These are phyloP conservation scores for Idaea dimidiata DNA, from an alignment of 2,888 invertebrate species.

Conservation along the genomic window DNA sequence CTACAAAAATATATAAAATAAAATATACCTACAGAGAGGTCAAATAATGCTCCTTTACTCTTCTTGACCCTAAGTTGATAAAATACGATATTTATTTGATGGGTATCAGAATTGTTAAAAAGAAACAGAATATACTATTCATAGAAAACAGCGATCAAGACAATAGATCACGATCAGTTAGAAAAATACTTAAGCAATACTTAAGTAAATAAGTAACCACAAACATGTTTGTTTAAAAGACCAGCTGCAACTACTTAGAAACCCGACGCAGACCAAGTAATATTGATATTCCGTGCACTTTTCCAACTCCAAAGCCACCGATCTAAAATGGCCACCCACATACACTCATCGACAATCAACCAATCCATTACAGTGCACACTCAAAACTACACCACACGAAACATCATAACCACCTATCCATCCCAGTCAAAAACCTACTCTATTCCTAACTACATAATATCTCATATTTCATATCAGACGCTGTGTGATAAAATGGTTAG, in stretches of 20 bases:
- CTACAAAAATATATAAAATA: too few relatives aligned
- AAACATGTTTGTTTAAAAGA: neutral
- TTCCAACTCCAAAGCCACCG: constrained; percentile 56
- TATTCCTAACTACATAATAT: accelerated
- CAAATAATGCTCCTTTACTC: too few relatives aligned
- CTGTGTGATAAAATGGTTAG: neutral
- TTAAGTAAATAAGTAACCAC: neutral
- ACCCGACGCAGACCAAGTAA: constrained; percentile 25
- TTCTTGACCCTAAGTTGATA: too few relatives aligned
- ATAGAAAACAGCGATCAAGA: too few relatives aligned
- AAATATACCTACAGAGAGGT: too few relatives aligned
- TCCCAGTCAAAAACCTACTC: constrained; percentile 16
- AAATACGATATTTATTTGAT: too few relatives aligned
- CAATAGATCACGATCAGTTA: too few relatives aligned
- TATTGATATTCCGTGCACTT: constrained; percentile 53
- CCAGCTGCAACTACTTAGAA: constrained; percentile 10
- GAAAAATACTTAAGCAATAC: neutral
- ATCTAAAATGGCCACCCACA: constrained; percentile 62
- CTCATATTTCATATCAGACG: constrained; percentile 6
- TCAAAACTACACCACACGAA: constrained; percentile 30
- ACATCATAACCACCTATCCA: constrained; percentile 23
- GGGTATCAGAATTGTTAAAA: too few relatives aligned
- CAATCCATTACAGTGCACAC: constrained; percentile 64
- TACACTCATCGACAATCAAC: constrained; percentile 58
- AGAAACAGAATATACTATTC: too few relatives aligned